These are phyloP conservation scores for Oceanites oceanicus DNA, from an alignment of 2,113 vertebrate genomes.

Conservation along the genomic window DNA sequence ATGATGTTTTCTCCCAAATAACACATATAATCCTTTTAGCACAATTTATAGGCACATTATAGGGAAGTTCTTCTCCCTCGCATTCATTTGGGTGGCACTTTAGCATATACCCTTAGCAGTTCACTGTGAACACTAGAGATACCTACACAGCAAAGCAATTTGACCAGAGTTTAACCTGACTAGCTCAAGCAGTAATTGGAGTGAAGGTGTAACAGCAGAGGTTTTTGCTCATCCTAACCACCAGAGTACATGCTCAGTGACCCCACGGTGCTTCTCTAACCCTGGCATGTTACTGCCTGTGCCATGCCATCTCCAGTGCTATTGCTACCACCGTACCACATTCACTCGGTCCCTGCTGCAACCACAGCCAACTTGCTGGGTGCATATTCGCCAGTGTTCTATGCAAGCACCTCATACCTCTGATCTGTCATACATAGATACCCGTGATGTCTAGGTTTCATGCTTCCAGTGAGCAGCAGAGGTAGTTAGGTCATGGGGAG, in stretches of 20 bases:
- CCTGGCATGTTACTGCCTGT: no score
- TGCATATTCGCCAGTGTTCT: not conserved
- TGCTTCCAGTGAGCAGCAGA: not conserved
- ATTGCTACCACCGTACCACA: no score
- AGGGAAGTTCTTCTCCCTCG: not conserved
- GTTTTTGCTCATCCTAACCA: not conserved
- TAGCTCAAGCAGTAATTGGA: not conserved
- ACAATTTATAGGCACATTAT: not conserved
- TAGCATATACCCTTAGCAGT: not conserved
- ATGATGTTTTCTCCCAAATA: not conserved
- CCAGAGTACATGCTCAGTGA: not conserved
- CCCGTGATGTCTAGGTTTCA: not conserved
- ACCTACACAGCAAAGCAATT: not conserved
- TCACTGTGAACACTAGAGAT: not conserved
- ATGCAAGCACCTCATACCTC: not conserved
- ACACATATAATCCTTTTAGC: not conserved
- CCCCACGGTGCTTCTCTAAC: not conserved
- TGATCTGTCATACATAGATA: not conserved
- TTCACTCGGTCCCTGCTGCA: not conserved
- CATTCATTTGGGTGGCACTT: not conserved
- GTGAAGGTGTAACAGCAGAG: not conserved
- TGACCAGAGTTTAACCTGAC: not conserved
- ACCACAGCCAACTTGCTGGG: not conserved
- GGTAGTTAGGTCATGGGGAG: not conserved
- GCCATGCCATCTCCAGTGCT: not conserved